phyloP scores from a whole-genome alignment of 2,797 vertebrate species.

The Cetoscarus ocellatus region DNA sequence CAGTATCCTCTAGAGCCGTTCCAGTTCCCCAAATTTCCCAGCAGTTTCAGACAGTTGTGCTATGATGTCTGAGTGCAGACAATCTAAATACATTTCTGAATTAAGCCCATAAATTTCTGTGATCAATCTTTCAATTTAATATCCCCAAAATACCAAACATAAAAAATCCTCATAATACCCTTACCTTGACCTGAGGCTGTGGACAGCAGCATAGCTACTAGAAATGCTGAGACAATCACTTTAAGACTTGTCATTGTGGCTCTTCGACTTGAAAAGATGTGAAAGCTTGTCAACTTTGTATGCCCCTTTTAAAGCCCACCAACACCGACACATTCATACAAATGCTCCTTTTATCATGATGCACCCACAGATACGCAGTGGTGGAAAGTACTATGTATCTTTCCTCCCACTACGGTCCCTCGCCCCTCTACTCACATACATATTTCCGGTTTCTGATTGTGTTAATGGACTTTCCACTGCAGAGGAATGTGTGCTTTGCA shows the following conservation, averaged over 20 bases:
- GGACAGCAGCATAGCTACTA: slow-evolving; percentile 32
- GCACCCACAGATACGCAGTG: slow-evolving; percentile 50
- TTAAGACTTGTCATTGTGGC: slow-evolving; percentile 45
- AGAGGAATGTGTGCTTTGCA: slow-evolving; percentile 20
- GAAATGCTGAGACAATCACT: slow-evolving; percentile 31
- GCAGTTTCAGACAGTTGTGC: too few species aligned
- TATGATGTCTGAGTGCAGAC: too few species aligned
- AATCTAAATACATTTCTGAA: too few species aligned
- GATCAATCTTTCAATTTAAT: neutral
- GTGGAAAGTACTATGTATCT: slow-evolving; percentile 57
- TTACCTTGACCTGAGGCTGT: slow-evolving; percentile 60
- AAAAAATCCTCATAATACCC: neutral
- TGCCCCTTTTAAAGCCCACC: slow-evolving; percentile 40
- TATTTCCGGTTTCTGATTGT: slow-evolving; percentile 45
- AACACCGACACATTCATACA: slow-evolving; percentile 4
- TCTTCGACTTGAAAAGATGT: slow-evolving; percentile 13
- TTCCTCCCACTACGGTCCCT: slow-evolving; percentile 44
- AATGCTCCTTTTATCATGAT: neutral
- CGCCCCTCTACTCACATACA: slow-evolving; percentile 27
- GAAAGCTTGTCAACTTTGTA: slow-evolving; percentile 3
- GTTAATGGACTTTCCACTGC: slow-evolving; percentile 51
- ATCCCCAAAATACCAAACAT: neutral
- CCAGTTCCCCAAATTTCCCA: too few species aligned
- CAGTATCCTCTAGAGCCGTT: too few species aligned
- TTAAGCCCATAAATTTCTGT: too few species aligned